phyloP scores from a whole-genome alignment of 2,888 invertebrate species.

The Drosophila diplacantha region DNA sequence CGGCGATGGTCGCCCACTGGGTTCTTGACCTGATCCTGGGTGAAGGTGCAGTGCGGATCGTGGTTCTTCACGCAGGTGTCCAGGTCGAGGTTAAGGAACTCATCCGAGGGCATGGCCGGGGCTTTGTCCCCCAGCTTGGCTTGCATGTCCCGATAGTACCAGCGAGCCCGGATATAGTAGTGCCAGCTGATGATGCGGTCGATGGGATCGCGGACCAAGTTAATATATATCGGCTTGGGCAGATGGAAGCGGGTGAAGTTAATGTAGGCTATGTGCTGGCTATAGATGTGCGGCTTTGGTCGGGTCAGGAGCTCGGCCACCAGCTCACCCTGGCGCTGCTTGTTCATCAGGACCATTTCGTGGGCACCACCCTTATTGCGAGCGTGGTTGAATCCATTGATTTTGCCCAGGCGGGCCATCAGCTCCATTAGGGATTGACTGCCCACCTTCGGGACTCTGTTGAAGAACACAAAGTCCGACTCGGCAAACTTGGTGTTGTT shows the following conservation, averaged over 20 bases:
- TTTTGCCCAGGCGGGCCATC: conserved; percentile 81
- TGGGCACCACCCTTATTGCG: conserved; percentile 89
- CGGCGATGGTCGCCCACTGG: conserved; percentile 90
- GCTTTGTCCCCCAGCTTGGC: conserved; percentile 81
- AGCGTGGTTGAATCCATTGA: conserved; percentile 76
- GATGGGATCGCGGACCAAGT: conserved; percentile 92
- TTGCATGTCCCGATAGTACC: conserved; percentile 86
- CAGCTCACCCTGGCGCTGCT: conserved; percentile 85
- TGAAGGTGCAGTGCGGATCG: conserved; percentile 88
- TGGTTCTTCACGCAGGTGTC: conserved; percentile 90
- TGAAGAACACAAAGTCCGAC: conserved; percentile 89
- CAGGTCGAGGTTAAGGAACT: conserved; percentile 91
- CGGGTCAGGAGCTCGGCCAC: conserved; percentile 83
- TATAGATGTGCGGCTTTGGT: conserved; percentile 88
- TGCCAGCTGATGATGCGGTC: conserved; percentile 95
- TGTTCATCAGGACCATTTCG: conserved; percentile 88
- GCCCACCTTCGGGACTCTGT: conserved; percentile 93
- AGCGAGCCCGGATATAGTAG: conserved; percentile 91
- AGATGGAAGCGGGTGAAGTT: conserved; percentile 89
- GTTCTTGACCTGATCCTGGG: conserved; percentile 87
- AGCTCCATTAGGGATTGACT: conserved; percentile 93
- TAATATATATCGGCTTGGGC: conserved; percentile 92
- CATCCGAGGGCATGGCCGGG: conserved; percentile 63
- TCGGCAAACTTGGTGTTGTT: conserved; percentile 75
- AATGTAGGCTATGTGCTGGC: conserved; percentile 92